A percentile compares a stretch with the other conserved stretches of the same genome.
phyloP scores from a whole-genome alignment of 2,113 vertebrate species.

The Aviceda subcristata region DNA sequence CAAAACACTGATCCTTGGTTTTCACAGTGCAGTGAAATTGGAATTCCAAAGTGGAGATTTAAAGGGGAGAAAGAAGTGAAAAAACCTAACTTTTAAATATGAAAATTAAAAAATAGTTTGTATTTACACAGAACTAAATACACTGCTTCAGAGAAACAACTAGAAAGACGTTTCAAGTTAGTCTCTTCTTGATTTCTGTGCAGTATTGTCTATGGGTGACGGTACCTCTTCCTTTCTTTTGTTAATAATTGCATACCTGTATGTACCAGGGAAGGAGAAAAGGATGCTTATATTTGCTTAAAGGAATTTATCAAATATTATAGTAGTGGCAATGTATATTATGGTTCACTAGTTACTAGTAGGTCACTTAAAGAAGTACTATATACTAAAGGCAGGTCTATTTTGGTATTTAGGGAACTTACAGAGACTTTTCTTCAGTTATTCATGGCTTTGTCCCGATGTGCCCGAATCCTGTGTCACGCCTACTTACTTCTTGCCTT shows the following conservation, averaged over 20 bases:
- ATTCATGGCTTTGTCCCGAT: not conserved
- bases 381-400: not conserved
- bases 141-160: not conserved
- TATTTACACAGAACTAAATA: not conserved
- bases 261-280: not conserved
- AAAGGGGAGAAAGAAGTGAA: not conserved
- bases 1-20: not conserved
- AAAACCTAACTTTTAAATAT: not conserved
- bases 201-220: fast-evolving
- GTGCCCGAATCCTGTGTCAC: not conserved
- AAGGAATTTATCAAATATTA: not conserved
- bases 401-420: not conserved
- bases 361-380: not conserved
- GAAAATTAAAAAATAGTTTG: not conserved
- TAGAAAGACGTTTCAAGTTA: not conserved
- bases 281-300: not conserved
- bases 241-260: not conserved
- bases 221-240: not conserved
- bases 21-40: not conserved
- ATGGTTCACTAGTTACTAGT: not conserved
- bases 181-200: fast-evolving
- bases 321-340: not conserved
- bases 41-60: not conserved
- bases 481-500: not conserved
- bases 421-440: not conserved